Conservation (phyloP, 2,888 invertebrate genomes). For the Anoncus sp. region DNA sequence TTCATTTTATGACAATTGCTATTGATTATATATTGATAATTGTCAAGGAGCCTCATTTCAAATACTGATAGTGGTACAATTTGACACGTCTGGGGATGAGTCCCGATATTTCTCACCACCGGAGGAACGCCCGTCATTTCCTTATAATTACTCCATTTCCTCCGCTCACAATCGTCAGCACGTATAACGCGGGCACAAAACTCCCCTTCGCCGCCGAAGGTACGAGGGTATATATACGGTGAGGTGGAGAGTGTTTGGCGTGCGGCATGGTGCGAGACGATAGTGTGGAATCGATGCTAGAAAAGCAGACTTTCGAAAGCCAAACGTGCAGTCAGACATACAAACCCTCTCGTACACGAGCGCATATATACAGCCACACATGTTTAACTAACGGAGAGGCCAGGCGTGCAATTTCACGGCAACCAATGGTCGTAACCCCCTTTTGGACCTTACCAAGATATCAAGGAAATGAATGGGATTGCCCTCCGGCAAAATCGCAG, state of each 20-base stretch:
- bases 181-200: conserved; percentile 66
- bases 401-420: conserved; percentile 65
- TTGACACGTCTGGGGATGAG: conserved; percentile 62
- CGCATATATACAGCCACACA: conserved; percentile 30
- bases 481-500: conserved; percentile 77
- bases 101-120: conserved; percentile 77
- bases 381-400: conserved; percentile 51
- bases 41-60: neutral
- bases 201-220: conserved; percentile 46
- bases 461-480: conserved; percentile 82
- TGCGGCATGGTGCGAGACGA: conserved; percentile 64
- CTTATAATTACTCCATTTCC: conserved; percentile 82
- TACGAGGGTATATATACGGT: conserved; percentile 14
- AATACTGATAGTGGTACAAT: conserved; percentile 43
- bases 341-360: too few relatives aligned
- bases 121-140: conserved; percentile 81
- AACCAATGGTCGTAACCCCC: conserved; percentile 58
- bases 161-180: conserved; percentile 64
- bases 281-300: conserved; percentile 77
- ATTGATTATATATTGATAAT: conserved; percentile 11
- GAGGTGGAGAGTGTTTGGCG: conserved; percentile 63
- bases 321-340: conserved; percentile 33
- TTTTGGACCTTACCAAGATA: conserved; percentile 76
- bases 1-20: too few relatives aligned
- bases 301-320: conserved; percentile 76